These are phyloP conservation scores for Cosmia pyralina DNA, from an alignment of 2,888 invertebrate species.

Conservation along the genomic window DNA sequence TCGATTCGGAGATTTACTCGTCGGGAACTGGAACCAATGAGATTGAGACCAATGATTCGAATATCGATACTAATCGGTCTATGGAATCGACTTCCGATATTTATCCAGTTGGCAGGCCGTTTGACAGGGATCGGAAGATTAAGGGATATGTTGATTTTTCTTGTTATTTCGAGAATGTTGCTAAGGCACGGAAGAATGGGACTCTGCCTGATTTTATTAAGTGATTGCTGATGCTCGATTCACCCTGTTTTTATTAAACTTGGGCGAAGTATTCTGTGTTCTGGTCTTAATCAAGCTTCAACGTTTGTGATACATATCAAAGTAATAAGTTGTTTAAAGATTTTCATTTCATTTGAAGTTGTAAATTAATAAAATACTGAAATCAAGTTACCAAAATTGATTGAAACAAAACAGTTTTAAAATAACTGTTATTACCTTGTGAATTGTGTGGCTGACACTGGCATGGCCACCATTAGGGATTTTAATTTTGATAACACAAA, in stretches of 20 bases:
- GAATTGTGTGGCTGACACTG: too few species aligned
- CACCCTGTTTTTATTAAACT: background rate
- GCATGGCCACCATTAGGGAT: too few species aligned
- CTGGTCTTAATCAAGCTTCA: slow-evolving; percentile 2
- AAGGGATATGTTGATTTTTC: slow-evolving; percentile 96
- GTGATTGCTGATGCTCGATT: slow-evolving; percentile 59
- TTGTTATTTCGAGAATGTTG: slow-evolving; percentile 94
- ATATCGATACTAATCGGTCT: slow-evolving; percentile 83
- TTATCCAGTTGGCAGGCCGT: slow-evolving; percentile 79
- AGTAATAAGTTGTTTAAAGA: background rate
- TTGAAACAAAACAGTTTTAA: background rate
- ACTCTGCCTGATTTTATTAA: slow-evolving; percentile 92
- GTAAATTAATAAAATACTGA: background rate
- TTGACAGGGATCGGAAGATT: slow-evolving; percentile 92
- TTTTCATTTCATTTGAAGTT: background rate
- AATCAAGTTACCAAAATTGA: background rate
- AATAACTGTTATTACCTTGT: too few species aligned
- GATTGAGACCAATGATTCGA: slow-evolving; percentile 76
- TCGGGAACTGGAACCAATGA: slow-evolving; percentile 78
- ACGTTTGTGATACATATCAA: slow-evolving; percentile 7
- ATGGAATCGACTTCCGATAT: slow-evolving; percentile 85
- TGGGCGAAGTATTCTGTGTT: background rate
- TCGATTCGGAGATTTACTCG: slow-evolving; percentile 84
- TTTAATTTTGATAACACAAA: too few species aligned
- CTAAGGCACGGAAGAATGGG: slow-evolving; percentile 92